Evolutionary conservation across 2,888 invertebrate species (phyloP).

Genomic region (Tetranychus piercei): DNA sequence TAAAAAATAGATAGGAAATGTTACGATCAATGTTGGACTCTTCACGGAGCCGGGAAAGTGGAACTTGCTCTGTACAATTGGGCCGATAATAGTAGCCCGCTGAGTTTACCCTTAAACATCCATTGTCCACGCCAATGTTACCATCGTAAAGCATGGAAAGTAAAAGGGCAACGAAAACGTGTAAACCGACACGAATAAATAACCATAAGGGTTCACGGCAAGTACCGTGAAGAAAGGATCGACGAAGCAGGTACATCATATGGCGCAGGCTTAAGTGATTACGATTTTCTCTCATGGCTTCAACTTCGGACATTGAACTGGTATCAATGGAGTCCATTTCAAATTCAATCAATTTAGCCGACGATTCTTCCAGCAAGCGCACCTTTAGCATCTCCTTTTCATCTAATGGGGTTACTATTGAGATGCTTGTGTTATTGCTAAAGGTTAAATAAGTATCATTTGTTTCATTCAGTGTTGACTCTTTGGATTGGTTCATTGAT

Average conservation of each 20-base stretch:
- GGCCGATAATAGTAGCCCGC: conserved; percentile 3
- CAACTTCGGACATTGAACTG: conserved; percentile 7
- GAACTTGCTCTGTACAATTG: conserved; percentile 3
- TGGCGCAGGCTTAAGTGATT: conserved; percentile 11
- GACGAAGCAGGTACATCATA: conserved; percentile 6
- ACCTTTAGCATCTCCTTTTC: conserved; percentile 1
- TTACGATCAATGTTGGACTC: conserved; percentile 42
- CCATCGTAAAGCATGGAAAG: conserved; percentile 8
- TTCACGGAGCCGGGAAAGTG: not conserved
- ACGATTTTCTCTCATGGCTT: conserved; percentile 11
- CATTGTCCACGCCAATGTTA: conserved; percentile 8
- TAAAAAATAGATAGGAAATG: conserved; percentile 74
- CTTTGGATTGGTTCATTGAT: not conserved
- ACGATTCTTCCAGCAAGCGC: not conserved
- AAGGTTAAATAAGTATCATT: too few species aligned
- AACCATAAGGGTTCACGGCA: conserved; percentile 11
- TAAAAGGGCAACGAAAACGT: conserved; percentile 11
- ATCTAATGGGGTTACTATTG: conserved; percentile 2
- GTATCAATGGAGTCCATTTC: conserved; percentile 11
- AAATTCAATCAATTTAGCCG: conserved; percentile 1
- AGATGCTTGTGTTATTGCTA: not conserved
- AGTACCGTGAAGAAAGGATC: not conserved
- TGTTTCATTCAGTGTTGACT: not conserved
- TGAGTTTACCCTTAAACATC: conserved; percentile 5
- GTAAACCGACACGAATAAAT: conserved; percentile 8